A percentile compares a stretch with the other conserved stretches of the same genome.
phyloP scores from a whole-genome alignment of 2,797 vertebrate genomes.

The Myotis vivesi region DNA sequence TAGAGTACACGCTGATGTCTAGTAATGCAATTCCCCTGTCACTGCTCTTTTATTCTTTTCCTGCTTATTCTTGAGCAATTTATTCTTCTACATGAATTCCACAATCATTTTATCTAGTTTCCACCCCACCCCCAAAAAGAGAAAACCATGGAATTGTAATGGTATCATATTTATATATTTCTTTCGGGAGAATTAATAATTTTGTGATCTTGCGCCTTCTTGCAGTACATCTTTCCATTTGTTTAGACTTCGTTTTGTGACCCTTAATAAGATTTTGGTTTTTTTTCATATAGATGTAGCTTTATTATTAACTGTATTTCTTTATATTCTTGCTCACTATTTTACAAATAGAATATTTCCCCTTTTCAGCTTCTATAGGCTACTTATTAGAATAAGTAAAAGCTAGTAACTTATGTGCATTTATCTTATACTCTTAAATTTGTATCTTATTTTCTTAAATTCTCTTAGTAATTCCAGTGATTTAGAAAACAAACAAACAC shows the following conservation, averaged over 20 bases:
- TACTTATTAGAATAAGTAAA: conserved; percentile 9
- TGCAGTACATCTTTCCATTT: background rate
- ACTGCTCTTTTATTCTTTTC: background rate
- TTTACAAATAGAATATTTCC: background rate
- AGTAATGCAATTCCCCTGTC: background rate
- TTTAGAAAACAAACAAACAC: background rate
- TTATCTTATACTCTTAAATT: background rate
- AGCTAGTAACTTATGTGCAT: background rate
- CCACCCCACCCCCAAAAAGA: background rate
- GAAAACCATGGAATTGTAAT: background rate
- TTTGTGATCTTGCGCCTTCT: background rate
- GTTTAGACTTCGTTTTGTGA: background rate
- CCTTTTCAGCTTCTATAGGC: background rate
- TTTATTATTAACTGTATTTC: background rate
- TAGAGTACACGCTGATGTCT: background rate
- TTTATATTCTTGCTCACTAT: background rate
- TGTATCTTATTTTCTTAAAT: background rate
- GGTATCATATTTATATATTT: background rate
- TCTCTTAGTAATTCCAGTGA: background rate
- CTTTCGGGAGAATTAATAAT: background rate
- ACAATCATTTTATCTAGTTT: background rate
- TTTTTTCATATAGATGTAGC: background rate
- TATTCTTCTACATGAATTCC: background rate
- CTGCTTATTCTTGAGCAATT: background rate
- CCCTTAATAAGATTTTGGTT: background rate